phyloP scores from a whole-genome alignment of 1,140 invertebrate genomes.

The Drosophila pallidifrons region DNA sequence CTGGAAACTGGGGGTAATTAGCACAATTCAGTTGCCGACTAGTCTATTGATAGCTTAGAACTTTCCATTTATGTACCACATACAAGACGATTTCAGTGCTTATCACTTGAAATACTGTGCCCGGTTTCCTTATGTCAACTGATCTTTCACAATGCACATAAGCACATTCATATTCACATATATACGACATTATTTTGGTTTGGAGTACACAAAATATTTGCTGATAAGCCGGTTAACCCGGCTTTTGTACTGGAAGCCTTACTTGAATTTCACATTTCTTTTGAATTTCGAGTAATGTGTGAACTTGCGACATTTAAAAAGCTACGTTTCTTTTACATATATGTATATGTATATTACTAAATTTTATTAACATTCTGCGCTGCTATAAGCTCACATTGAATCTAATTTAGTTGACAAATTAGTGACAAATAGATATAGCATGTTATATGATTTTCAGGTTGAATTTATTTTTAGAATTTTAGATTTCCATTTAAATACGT shows the following conservation, averaged over 20 bases:
- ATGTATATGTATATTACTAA: neutral
- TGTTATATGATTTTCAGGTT: too few species aligned
- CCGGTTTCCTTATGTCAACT: conserved; percentile 48
- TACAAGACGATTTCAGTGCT: conserved; percentile 34
- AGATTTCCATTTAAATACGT: too few species aligned
- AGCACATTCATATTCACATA: neutral
- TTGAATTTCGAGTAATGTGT: conserved; percentile 55
- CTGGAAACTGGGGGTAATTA: conserved; percentile 52
- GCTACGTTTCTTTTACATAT: neutral
- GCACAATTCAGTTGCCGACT: conserved; percentile 56
- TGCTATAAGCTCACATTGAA: neutral
- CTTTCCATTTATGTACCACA: conserved; percentile 46
- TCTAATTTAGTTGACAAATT: too few species aligned
- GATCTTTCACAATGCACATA: conserved; percentile 19
- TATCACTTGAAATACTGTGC: conserved; percentile 51
- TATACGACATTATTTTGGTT: neutral
- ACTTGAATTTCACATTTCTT: conserved; percentile 38
- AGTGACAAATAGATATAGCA: too few species aligned
- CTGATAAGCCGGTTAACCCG: conserved; percentile 67
- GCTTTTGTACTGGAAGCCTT: conserved; percentile 40
- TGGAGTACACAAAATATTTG: conserved; percentile 34
- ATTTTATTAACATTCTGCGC: neutral
- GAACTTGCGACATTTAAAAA: conserved; percentile 50
- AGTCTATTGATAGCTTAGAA: conserved; percentile 59
- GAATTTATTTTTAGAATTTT: too few species aligned